phyloP scores from a whole-genome alignment of 2,888 invertebrate genomes.

The Thera obeliscata region DNA sequence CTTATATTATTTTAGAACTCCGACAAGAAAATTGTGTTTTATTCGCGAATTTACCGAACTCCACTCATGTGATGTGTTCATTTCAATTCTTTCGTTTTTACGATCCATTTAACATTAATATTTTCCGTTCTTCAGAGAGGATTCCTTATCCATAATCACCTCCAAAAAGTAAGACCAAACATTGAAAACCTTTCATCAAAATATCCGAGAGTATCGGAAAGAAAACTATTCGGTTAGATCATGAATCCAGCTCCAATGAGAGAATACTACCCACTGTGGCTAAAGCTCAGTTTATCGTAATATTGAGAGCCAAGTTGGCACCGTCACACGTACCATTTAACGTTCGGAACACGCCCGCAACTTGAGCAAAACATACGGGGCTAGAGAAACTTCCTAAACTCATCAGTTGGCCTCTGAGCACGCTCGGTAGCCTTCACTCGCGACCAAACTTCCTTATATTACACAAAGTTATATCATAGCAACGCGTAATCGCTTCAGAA shows the following conservation, averaged over 20 bases:
- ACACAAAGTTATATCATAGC: slow-evolving; percentile 62
- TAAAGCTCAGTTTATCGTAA: slow-evolving; percentile 25
- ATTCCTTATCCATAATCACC: neutral
- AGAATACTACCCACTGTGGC: slow-evolving; percentile 9
- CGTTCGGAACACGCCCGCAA: slow-evolving; percentile 60
- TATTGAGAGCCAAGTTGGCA: slow-evolving; percentile 38
- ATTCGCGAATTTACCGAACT: neutral
- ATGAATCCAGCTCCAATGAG: slow-evolving; percentile 3
- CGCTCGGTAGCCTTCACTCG: slow-evolving; percentile 64
- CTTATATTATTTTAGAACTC: too few relatives aligned
- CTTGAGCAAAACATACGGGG: slow-evolving; percentile 61
- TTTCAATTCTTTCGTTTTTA: neutral
- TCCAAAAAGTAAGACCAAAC: neutral
- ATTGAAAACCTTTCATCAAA: neutral
- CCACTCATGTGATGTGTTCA: slow-evolving; percentile 7
- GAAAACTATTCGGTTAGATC: slow-evolving; percentile 2
- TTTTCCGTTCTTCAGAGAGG: neutral
- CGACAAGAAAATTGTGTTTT: neutral
- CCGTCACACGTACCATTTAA: slow-evolving; percentile 53
- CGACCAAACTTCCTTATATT: slow-evolving; percentile 70
- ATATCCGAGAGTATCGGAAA: neutral
- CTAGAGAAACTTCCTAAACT: slow-evolving; percentile 74
- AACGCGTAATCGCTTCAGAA: slow-evolving; percentile 37
- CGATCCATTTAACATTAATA: slow-evolving; percentile 14
- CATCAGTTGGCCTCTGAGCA: slow-evolving; percentile 71